Percentiles rank a stretch among this genome's conserved stretches.
These are phyloP conservation scores for Abramis brama DNA, from an alignment of 2,113 vertebrate species.

Conservation along the genomic window DNA sequence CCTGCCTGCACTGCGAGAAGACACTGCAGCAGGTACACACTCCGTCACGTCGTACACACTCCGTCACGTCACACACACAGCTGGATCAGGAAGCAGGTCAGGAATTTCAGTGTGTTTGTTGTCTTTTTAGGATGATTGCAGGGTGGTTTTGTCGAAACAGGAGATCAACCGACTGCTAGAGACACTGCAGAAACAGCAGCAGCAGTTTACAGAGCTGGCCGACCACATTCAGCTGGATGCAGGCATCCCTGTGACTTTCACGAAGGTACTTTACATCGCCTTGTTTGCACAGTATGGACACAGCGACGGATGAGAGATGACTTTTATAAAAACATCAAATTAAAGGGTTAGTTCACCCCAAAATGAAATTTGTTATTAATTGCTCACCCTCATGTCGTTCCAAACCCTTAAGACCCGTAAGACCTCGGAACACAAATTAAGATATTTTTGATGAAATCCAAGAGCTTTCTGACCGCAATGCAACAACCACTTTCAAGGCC, in stretches of 20 bases:
- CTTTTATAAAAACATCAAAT: no score
- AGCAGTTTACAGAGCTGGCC: conserved; percentile 95
- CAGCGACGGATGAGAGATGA: no score
- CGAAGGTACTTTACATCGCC: conserved; percentile 81
- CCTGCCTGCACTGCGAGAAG: conserved; percentile 97
- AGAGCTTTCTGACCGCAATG: no score
- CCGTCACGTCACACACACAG: no score
- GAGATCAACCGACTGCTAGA: conserved; percentile 94
- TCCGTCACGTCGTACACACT: not conserved
- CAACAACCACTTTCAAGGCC: no score
- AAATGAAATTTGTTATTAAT: no score
- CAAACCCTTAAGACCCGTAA: no score
- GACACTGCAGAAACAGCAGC: conserved; percentile 96
- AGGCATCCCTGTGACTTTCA: conserved; percentile 97
- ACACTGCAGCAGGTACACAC: conserved; percentile 92
- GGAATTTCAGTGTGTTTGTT: not conserved
- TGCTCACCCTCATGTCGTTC: no score
- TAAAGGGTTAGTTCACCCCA: no score
- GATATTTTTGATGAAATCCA: no score
- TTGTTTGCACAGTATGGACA: no score
- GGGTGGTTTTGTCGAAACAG: conserved; percentile 94
- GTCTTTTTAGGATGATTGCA: conserved; percentile 87
- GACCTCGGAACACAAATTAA: no score
- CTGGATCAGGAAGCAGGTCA: not conserved
- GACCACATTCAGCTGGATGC: conserved; percentile 95